These are phyloP conservation scores for Stegana nigrithorax DNA, from an alignment of 2,888 invertebrate species.

Conservation along the genomic window DNA sequence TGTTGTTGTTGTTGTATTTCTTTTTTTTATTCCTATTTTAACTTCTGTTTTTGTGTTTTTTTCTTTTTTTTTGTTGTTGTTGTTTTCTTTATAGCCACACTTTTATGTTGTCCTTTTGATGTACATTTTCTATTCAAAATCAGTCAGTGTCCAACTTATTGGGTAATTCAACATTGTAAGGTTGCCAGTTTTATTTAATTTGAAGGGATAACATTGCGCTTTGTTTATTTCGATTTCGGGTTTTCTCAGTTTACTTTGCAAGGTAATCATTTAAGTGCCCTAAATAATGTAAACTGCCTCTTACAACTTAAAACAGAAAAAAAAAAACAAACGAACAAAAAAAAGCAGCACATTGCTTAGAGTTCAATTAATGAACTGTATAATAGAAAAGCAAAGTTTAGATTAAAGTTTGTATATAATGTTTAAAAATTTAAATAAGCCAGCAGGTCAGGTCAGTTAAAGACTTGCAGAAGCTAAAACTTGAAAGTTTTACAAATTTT, in stretches of 20 bases:
- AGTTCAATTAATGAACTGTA: not conserved
- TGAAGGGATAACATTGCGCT: not conserved
- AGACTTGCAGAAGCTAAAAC: too few relatives aligned
- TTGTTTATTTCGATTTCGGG: conserved; percentile 4
- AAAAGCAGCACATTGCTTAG: not conserved
- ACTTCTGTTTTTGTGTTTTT: not conserved
- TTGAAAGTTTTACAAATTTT: too few relatives aligned
- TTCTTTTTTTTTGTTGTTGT: not conserved
- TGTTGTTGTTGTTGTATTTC: too few relatives aligned
- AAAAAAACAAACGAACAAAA: not conserved
- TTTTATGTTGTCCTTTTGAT: not conserved
- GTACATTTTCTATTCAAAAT: too few relatives aligned
- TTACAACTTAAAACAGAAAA: too few relatives aligned
- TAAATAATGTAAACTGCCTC: conserved; percentile 6
- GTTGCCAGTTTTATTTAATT: conserved; percentile 10
- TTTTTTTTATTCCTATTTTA: conserved; percentile 4
- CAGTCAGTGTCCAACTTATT: not conserved
- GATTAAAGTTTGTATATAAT: too few relatives aligned
- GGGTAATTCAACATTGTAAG: not conserved
- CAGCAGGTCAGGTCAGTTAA: too few relatives aligned
- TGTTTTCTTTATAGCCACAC: not conserved
- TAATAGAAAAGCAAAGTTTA: not conserved
- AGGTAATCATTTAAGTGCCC: conserved; percentile 12
- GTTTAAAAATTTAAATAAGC: too few relatives aligned
- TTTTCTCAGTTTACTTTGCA: not conserved